A percentile compares a stretch with the other conserved stretches of the same genome.
Conservation (phyloP, 37 sponge, comb jelly and placozoan genomes). For the Agelas oroides region DNA sequence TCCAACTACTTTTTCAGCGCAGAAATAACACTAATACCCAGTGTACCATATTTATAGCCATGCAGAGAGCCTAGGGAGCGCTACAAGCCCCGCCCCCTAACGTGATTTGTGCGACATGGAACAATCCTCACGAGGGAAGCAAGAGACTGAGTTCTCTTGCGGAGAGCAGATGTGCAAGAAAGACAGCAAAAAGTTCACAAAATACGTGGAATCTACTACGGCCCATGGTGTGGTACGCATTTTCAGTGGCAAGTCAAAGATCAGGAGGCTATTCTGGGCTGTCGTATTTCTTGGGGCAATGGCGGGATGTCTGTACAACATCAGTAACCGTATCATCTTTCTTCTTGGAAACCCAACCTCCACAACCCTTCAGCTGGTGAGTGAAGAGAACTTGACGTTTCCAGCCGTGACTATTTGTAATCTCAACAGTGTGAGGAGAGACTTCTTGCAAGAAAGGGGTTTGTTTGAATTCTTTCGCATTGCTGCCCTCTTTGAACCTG, state of each 20-base stretch:
- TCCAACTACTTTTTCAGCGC: too few relatives aligned
- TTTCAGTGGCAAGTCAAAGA: slow-evolving; percentile 31
- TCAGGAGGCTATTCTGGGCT: slow-evolving; percentile 44
- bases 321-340: slow-evolving; percentile 3
- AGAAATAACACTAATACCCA: too few relatives aligned
- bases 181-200: slow-evolving; percentile 15
- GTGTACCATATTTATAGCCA: too few relatives aligned
- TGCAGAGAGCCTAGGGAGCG: too few relatives aligned
- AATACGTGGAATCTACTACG: slow-evolving; percentile 28
- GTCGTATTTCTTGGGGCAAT: slow-evolving; percentile 18
- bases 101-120: too few relatives aligned
- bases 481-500: too few relatives aligned
- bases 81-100: too few relatives aligned
- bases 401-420: slow-evolving; percentile 20
- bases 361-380: background rate
- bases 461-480: too few relatives aligned
- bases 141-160: background rate
- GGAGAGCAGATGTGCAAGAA: slow-evolving; percentile 6
- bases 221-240: slow-evolving; percentile 44
- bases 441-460: too few relatives aligned
- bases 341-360: slow-evolving; percentile 15
- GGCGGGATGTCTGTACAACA: slow-evolving; percentile 31
- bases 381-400: slow-evolving; percentile 19
- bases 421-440: background rate
- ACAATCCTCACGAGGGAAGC: too few relatives aligned